phyloP scores from a whole-genome alignment of 2,888 invertebrate species.

The Caenorhabditis sp. region DNA sequence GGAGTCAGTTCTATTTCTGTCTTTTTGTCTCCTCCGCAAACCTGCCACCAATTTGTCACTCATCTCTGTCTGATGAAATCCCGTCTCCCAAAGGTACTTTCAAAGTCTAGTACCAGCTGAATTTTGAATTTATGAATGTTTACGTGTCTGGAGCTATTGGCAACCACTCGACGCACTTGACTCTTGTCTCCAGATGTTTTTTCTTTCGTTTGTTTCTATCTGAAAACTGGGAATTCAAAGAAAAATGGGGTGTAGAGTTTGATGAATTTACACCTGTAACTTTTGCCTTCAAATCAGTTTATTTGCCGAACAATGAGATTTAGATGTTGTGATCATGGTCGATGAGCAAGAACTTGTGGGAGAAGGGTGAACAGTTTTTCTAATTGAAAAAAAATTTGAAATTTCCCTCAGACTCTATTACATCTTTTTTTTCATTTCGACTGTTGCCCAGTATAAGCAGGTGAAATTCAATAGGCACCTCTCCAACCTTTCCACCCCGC shows the following conservation, averaged over 20 bases:
- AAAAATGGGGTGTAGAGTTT: not conserved
- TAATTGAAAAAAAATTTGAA: no score
- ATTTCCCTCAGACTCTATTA: no score
- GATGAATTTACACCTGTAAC: conserved; percentile 1
- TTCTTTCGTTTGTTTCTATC: conserved; percentile 37
- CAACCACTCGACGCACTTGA: conserved; percentile 38
- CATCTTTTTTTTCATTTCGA: not conserved
- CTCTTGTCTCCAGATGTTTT: conserved; percentile 28
- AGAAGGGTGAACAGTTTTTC: no score
- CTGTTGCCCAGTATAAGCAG: conserved; percentile 29
- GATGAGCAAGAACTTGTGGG: not conserved
- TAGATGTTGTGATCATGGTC: not conserved
- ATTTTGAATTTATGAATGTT: conserved; percentile 27
- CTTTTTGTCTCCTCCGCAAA: not conserved
- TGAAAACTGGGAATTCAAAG: not conserved
- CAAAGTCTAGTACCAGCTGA: conserved; percentile 29
- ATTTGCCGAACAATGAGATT: not conserved
- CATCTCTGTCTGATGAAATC: not conserved
- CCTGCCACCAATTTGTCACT: not conserved
- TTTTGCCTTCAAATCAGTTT: not conserved
- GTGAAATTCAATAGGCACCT: conserved; percentile 53
- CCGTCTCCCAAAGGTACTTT: not conserved
- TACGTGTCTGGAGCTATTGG: conserved; percentile 38
- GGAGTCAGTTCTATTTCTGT: not conserved
- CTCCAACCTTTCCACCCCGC: conserved; percentile 10